Percentiles rank a stretch among this genome's conserved stretches.
Conservation (phyloP, 2,888 invertebrate genomes). For the Nephrocerus scutellatus region DNA sequence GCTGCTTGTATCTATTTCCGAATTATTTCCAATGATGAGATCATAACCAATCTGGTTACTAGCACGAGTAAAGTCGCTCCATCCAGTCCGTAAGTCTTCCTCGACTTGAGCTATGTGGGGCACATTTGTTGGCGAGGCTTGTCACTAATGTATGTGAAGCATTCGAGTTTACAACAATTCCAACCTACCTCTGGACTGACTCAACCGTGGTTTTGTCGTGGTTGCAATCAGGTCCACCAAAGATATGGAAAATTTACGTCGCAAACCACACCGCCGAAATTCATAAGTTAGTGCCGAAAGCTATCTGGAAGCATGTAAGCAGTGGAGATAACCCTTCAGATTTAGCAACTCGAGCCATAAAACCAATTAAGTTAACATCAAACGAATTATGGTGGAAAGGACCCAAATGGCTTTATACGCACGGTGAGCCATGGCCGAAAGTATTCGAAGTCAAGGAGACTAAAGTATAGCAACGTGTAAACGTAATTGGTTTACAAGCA, state of each 20-base stretch:
- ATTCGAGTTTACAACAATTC: not conserved
- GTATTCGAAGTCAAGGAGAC: too few relatives aligned
- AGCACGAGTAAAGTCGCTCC: slow-evolving; percentile 14
- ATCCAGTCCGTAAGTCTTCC: slow-evolving; percentile 9
- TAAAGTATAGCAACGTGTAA: too few relatives aligned
- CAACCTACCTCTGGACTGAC: slow-evolving; percentile 10
- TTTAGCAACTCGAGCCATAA: slow-evolving; percentile 1
- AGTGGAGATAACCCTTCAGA: not conserved
- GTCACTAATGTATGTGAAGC: not conserved
- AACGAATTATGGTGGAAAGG: slow-evolving; percentile 4
- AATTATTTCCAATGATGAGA: not conserved
- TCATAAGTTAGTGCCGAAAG: not conserved
- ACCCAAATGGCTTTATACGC: slow-evolving; percentile 2
- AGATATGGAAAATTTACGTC: slow-evolving; percentile 6
- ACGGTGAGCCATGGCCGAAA: too few relatives aligned
- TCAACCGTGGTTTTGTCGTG: slow-evolving; percentile 12
- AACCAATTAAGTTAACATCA: not conserved
- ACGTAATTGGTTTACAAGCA: too few relatives aligned
- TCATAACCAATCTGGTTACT: slow-evolving; percentile 6
- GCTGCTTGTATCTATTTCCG: slow-evolving; percentile 10
- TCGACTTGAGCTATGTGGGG: slow-evolving; percentile 15
- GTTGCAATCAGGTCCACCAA: slow-evolving; percentile 9
- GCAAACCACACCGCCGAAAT: slow-evolving; percentile 6
- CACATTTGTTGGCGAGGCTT: slow-evolving; percentile 9
- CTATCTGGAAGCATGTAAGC: slow-evolving; percentile 4